phyloP scores from a whole-genome alignment of 2,888 invertebrate genomes.

The Slavum lentiscoides region DNA sequence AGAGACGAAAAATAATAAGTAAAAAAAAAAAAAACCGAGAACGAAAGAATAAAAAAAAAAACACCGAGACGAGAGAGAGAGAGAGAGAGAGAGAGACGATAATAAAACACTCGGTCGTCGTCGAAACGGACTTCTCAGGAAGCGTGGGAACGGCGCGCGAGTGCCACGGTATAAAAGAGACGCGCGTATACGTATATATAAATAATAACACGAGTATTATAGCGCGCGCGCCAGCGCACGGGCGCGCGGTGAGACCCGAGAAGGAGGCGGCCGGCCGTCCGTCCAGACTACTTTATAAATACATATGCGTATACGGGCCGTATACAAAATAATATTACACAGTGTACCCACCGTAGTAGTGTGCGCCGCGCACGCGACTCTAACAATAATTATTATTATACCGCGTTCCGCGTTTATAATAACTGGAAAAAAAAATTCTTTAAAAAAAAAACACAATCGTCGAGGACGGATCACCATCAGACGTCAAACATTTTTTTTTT shows the following conservation, averaged over 20 bases:
- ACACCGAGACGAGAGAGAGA: constrained; percentile 20
- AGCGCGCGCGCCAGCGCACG: background rate
- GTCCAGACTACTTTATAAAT: constrained; percentile 12
- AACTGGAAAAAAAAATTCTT: too few species aligned
- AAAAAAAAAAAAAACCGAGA: background rate
- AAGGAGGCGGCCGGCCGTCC: background rate
- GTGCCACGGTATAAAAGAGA: background rate
- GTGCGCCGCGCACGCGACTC: too few species aligned
- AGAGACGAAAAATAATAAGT: background rate
- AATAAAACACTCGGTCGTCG: constrained; percentile 42
- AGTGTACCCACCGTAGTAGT: background rate
- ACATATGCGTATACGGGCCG: background rate
- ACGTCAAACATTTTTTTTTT: too few species aligned
- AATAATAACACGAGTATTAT: background rate
- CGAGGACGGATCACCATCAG: too few species aligned
- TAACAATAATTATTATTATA: too few species aligned
- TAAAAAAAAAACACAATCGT: too few species aligned
- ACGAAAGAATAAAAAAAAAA: constrained; percentile 3
- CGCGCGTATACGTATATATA: background rate
- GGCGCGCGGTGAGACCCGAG: constrained; percentile 23
- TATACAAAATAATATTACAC: too few species aligned
- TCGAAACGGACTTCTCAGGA: constrained; percentile 53
- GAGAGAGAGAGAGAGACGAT: constrained; percentile 1
- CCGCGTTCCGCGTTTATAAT: too few species aligned
- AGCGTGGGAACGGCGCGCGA: constrained; percentile 48